phyloP scores from a whole-genome alignment of 2,113 vertebrate genomes.

The Takifugu bimaculatus region DNA sequence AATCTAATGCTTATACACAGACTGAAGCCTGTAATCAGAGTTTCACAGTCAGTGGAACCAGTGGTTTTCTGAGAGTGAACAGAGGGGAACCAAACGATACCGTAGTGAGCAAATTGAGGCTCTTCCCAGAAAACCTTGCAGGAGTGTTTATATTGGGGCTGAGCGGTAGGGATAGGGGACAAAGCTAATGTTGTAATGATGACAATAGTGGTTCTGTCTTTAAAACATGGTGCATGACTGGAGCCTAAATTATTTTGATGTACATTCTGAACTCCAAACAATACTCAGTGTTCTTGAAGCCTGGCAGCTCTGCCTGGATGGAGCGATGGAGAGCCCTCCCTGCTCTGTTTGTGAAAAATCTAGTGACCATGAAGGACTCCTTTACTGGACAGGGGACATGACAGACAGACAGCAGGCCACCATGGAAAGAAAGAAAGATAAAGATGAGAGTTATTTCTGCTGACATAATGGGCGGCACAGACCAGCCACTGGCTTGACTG shows the following conservation, averaged over 20 bases:
- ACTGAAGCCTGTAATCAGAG: conserved; percentile 60
- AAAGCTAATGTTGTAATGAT: conserved; percentile 43
- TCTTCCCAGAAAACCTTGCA: conserved; percentile 56
- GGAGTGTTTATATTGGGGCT: conserved; percentile 57
- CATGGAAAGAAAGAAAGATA: conserved; percentile 7
- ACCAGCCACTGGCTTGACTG: conserved; percentile 33
- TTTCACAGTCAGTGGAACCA: conserved; percentile 49
- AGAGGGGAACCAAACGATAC: conserved; percentile 43
- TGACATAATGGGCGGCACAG: conserved; percentile 27
- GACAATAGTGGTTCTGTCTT: conserved; percentile 57
- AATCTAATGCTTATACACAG: conserved; percentile 50
- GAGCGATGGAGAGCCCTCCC: conserved; percentile 31
- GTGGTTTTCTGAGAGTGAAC: conserved; percentile 52
- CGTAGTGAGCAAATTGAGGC: conserved; percentile 27
- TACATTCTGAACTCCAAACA: conserved; percentile 35
- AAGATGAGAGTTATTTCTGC: conserved; percentile 33
- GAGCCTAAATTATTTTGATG: conserved; percentile 47
- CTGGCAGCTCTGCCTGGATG: conserved; percentile 28
- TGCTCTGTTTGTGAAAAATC: conserved; percentile 40
- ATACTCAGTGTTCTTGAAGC: conserved; percentile 35
- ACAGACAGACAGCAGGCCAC: conserved; percentile 39
- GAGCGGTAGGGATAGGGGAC: conserved; percentile 35
- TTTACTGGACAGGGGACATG: conserved; percentile 31
- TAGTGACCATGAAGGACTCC: conserved; percentile 33
- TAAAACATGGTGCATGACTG: conserved; percentile 43